A percentile compares a stretch with the other conserved stretches of the same genome.
Conservation (phyloP, 2,888 invertebrate species). For the Pimpla rufipes region DNA sequence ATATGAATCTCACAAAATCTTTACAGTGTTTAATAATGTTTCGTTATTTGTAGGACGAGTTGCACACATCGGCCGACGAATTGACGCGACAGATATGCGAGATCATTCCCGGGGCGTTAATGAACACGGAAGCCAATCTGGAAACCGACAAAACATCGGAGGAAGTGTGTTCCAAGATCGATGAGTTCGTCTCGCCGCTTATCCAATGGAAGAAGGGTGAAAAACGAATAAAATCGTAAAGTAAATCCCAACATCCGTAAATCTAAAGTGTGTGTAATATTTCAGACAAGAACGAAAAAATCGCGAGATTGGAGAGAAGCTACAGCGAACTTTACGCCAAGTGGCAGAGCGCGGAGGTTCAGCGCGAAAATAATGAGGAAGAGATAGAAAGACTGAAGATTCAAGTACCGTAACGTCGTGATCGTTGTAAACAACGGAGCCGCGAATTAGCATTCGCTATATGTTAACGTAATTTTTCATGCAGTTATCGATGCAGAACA, state of each 20-base stretch:
- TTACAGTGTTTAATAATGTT: not conserved
- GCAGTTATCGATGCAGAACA: constrained; percentile 80
- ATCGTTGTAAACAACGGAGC: no score
- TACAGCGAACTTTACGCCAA: constrained; percentile 72
- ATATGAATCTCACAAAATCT: not conserved
- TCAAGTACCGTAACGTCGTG: constrained; percentile 71
- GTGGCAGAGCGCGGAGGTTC: constrained; percentile 66
- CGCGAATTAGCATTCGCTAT: not conserved
- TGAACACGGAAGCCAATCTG: constrained; percentile 27
- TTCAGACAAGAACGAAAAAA: constrained; percentile 64
- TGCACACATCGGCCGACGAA: constrained; percentile 18
- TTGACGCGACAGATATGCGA: constrained; percentile 33
- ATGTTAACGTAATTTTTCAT: constrained; percentile 7
- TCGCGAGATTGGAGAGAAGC: constrained; percentile 68
- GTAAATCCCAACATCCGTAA: not conserved
- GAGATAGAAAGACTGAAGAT: constrained; percentile 76
- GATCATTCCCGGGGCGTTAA: constrained; percentile 17
- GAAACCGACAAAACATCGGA: constrained; percentile 32
- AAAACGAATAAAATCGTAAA: not conserved
- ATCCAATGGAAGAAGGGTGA: constrained; percentile 53
- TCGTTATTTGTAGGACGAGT: constrained; percentile 5
- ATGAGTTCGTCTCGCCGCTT: constrained; percentile 18
- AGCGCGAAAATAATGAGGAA: constrained; percentile 57
- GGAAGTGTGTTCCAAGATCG: constrained; percentile 27
- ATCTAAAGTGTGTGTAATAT: not conserved